Evolutionary conservation across 92 coral and sea anemone genomes (phyloP).

Genomic region (Muricea muricata): DNA sequence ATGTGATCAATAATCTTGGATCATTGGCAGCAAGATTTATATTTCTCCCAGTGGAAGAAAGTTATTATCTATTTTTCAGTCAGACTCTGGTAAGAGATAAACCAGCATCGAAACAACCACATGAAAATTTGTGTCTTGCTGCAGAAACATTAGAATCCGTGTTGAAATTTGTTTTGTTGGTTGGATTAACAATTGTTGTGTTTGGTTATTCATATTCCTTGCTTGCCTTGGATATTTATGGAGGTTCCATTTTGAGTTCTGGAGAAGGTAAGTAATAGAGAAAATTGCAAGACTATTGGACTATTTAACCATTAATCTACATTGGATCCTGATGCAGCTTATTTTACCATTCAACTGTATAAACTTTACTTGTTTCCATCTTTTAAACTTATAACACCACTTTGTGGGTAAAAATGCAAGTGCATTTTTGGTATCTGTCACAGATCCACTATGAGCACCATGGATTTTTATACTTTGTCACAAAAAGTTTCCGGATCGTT

Average conservation of each 20-base stretch:
- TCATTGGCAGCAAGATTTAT: conserved; percentile 94
- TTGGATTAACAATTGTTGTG: conserved; percentile 85
- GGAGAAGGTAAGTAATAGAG: conserved; percentile 81
- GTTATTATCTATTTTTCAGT: conserved; percentile 94
- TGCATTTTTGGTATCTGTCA: too few species aligned
- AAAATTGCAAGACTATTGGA: too few species aligned
- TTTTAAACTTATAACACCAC: too few species aligned
- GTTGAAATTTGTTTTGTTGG: conserved; percentile 83
- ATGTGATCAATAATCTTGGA: conserved; percentile 92
- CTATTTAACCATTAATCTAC: too few species aligned
- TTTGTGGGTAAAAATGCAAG: too few species aligned
- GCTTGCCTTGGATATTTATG: conserved; percentile 91
- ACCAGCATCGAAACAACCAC: conserved; percentile 76
- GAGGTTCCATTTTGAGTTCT: conserved; percentile 87
- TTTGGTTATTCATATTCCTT: conserved; percentile 95
- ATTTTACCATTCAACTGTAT: too few species aligned
- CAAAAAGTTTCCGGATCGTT: too few species aligned
- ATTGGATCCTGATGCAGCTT: too few species aligned
- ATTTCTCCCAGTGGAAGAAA: conserved; percentile 96
- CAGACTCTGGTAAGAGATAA: conserved; percentile 81
- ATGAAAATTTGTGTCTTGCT: conserved; percentile 74
- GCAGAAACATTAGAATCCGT: conserved; percentile 90
- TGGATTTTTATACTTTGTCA: too few species aligned
- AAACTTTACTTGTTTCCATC: too few species aligned
- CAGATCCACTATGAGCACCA: too few species aligned